Evolutionary conservation across 1,140 invertebrate genomes (phyloP).

Genomic region (Procambarus virginalis): DNA sequence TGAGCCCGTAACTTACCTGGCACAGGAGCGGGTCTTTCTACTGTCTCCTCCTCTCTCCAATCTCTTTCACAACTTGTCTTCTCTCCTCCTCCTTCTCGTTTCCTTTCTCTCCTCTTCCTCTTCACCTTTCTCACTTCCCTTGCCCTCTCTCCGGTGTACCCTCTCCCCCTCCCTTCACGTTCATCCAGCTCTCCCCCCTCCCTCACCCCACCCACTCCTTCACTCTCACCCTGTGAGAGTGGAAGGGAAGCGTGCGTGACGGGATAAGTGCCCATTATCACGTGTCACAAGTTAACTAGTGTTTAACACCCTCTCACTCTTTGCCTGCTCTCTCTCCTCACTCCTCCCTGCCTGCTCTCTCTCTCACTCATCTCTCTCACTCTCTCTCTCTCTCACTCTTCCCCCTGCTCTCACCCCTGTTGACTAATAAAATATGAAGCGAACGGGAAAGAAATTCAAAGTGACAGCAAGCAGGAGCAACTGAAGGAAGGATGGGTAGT

Average conservation of each 20-base stretch:
- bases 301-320: not conserved
- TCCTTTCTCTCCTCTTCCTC: not conserved
- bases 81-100: not conserved
- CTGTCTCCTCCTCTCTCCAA: not conserved
- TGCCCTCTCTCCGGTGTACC: not conserved
- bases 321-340: too few species aligned
- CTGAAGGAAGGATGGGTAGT: not conserved
- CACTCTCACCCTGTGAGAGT: not conserved
- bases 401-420: too few species aligned
- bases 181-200: slow-evolving; percentile 8
- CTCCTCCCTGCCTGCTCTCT: too few species aligned
- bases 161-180: slow-evolving; percentile 3
- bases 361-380: too few species aligned
- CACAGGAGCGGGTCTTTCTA: too few species aligned
- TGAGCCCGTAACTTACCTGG: too few species aligned
- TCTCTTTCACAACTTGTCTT: not conserved
- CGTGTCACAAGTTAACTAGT: not conserved
- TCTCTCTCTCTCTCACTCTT: too few species aligned
- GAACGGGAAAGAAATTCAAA: not conserved
- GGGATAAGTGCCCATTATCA: not conserved
- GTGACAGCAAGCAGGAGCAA: not conserved
- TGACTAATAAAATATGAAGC: not conserved
- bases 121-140: too few species aligned
- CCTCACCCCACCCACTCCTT: too few species aligned
- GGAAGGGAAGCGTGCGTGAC: not conserved